Conservation (phyloP, 1,140 invertebrate genomes). For the Drosophila repletoides region DNA sequence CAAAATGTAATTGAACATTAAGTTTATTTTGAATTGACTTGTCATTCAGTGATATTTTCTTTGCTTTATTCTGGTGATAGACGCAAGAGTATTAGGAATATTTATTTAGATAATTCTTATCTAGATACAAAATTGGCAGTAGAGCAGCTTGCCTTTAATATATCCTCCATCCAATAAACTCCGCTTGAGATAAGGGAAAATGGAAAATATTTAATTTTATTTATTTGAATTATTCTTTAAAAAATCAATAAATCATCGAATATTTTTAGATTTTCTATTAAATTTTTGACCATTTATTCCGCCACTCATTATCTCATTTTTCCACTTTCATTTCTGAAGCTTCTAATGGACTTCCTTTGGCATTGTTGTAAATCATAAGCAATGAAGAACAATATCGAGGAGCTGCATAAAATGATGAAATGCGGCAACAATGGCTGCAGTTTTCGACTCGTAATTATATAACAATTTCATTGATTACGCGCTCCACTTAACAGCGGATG, state of each 20-base stretch:
- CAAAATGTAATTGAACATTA: no score
- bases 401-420: conserved; percentile 13
- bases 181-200: no score
- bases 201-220: no score
- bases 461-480: conserved; percentile 71
- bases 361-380: conserved; percentile 9
- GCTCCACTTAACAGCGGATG: conserved; percentile 40
- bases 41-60: no score
- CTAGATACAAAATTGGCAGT: no score
- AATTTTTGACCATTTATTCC: background rate
- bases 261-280: background rate
- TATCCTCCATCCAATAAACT: no score
- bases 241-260: background rate
- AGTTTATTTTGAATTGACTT: no score
- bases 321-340: background rate
- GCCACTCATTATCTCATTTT: background rate
- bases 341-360: conserved; percentile 20
- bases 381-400: background rate
- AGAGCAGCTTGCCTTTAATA: no score
- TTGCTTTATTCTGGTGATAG: no score
- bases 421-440: conserved; percentile 29
- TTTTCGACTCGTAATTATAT: conserved; percentile 55
- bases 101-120: no score
- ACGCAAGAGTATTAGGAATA: no score
- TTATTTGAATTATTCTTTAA: no score